A percentile compares a stretch with the other conserved stretches of the same genome.
phyloP scores from a whole-genome alignment of 2,113 vertebrate genomes.

The Hypocryptadius cinnamomeus region DNA sequence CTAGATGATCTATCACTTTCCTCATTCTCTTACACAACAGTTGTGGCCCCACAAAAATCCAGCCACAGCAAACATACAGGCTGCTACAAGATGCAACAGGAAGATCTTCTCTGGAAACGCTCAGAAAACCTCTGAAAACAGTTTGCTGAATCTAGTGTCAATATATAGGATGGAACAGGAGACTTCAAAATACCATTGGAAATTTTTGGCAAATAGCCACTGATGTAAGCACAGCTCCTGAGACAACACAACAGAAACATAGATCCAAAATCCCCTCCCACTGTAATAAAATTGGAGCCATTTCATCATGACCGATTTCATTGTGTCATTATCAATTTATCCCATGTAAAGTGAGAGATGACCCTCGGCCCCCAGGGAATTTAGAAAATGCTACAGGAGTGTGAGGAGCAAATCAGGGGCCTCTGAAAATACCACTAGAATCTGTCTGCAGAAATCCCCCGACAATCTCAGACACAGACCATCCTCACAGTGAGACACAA shows the following conservation, averaged over 20 bases:
- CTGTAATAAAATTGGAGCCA: background rate
- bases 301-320: conserved; percentile 33
- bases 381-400: background rate
- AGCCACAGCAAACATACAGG: background rate
- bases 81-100: background rate
- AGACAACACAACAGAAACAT: background rate
- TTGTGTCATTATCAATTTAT: conserved; percentile 33
- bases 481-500: background rate
- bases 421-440: background rate
- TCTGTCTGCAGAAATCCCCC: background rate
- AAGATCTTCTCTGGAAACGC: background rate
- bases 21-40: background rate
- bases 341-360: background rate
- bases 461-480: background rate
- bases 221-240: background rate
- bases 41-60: background rate
- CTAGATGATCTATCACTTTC: background rate
- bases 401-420: background rate
- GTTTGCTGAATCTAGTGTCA: background rate
- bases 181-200: background rate
- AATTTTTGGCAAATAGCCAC: background rate
- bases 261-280: background rate
- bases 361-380: background rate
- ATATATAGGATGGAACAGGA: background rate
- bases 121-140: background rate